Evolutionary conservation across 2,797 vertebrate genomes (phyloP).

Genomic region (Acridotheres tristis): DNA sequence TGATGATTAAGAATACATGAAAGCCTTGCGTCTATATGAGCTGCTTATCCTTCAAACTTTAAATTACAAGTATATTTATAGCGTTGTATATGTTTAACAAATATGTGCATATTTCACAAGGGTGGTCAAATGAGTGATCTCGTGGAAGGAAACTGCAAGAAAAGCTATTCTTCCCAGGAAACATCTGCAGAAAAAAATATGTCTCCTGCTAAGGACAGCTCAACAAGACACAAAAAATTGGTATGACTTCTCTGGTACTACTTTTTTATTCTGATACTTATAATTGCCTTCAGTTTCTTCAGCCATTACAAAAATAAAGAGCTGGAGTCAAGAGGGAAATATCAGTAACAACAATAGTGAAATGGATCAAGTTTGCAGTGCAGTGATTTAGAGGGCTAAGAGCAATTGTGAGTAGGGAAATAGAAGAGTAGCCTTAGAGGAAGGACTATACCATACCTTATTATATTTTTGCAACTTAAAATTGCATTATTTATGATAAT

Average conservation of each 20-base stretch:
- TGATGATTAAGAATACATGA: not conserved
- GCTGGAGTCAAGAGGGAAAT: not conserved
- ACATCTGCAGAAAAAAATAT: not conserved
- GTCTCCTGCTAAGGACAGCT: not conserved
- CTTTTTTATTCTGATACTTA: not conserved
- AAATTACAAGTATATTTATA: not conserved
- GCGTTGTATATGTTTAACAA: not conserved
- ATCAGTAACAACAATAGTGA: not conserved
- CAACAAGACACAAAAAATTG: constrained; percentile 54
- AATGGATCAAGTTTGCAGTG: not conserved
- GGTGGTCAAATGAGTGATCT: constrained; percentile 56
- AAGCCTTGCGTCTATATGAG: not conserved
- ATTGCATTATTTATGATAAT: not conserved
- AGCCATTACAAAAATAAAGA: not conserved
- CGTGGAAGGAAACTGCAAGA: not conserved
- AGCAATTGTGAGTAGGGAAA: not conserved
- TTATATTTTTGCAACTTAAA: not conserved
- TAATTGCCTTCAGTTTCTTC: not conserved
- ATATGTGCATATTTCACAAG: not conserved
- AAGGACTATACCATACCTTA: not conserved
- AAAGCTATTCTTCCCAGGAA: not conserved
- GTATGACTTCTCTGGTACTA: constrained; percentile 46
- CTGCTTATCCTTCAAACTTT: not conserved
- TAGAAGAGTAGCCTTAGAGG: not conserved
- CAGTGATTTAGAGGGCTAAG: not conserved